Percentiles rank a stretch among this genome's conserved stretches.
phyloP scores from a whole-genome alignment of 1,140 invertebrate species.

The Drosophila nebulosa region DNA sequence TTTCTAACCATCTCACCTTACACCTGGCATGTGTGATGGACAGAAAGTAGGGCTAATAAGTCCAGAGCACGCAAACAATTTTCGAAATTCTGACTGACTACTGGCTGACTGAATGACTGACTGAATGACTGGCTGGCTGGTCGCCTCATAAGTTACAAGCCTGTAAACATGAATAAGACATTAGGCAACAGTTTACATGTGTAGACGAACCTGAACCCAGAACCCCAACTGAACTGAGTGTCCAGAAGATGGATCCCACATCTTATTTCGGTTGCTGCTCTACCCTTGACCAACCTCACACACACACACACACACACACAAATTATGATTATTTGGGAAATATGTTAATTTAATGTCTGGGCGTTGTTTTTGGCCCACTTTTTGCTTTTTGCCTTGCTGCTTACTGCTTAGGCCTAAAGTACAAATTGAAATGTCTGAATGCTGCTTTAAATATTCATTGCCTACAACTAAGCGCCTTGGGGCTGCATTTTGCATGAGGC shows the following conservation, averaged over 20 bases:
- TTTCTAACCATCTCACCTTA: conserved; percentile 13
- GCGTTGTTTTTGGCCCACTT: conserved; percentile 26
- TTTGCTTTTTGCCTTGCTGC: background rate
- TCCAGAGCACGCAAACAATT: conserved; percentile 69
- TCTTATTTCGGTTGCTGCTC: background rate
- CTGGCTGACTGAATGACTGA: conserved; percentile 31
- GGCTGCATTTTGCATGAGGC: conserved; percentile 36
- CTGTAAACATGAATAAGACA: conserved; percentile 78
- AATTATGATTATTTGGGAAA: conserved; percentile 77
- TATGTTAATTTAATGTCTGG: conserved; percentile 76
- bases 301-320: conserved; percentile 38
- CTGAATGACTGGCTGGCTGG: background rate
- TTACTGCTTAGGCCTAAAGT: background rate
- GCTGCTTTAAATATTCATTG: conserved; percentile 67
- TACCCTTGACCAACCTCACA: background rate
- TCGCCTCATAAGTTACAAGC: conserved; percentile 35
- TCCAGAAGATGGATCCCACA: conserved; percentile 1
- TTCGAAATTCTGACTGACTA: conserved; percentile 30
- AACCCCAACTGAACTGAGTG: background rate
- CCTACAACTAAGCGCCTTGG: conserved; percentile 30
- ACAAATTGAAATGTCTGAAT: conserved; percentile 62
- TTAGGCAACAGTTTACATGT: conserved; percentile 70
- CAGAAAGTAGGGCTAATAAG: conserved; percentile 50
- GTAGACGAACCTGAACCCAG: conserved; percentile 31
- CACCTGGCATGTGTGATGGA: background rate